phyloP scores from a whole-genome alignment of 2,113 vertebrate genomes.

The Hippopotamus amphibius region DNA sequence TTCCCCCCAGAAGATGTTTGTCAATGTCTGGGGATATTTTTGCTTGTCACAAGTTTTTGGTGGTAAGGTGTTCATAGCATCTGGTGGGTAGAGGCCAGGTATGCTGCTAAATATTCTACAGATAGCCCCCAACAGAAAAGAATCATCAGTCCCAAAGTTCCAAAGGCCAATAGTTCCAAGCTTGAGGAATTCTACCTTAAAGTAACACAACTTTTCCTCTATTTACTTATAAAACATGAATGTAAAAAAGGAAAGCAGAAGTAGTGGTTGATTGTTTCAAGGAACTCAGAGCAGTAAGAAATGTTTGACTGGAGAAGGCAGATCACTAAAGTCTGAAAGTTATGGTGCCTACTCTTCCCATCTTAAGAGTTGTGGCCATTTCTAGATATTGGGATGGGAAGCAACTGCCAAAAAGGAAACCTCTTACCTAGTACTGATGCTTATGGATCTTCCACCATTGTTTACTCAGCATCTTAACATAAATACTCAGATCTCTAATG shows the following conservation, averaged over 20 bases:
- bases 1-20: neutral
- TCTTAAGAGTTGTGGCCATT: neutral
- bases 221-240: neutral
- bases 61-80: neutral
- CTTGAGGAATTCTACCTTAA: constrained; percentile 10
- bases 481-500: constrained; percentile 11
- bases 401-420: neutral
- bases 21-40: neutral
- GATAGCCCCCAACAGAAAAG: neutral
- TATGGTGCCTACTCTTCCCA: neutral
- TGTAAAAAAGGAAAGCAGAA: neutral
- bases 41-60: neutral
- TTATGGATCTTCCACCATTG: constrained; percentile 29
- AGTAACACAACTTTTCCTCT: neutral
- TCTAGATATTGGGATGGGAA: neutral
- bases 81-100: neutral
- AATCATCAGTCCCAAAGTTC: neutral
- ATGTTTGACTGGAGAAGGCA: constrained; percentile 26
- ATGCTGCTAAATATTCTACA: neutral
- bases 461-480: neutral
- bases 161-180: neutral
- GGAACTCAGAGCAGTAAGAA: constrained; percentile 44
- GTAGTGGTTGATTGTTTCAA: neutral
- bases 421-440: neutral
- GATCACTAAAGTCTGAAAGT: neutral